Percentiles rank a stretch among this genome's conserved stretches.
These are phyloP conservation scores for Chionoecetes opilio DNA, from an alignment of 1,140 invertebrate species.

Conservation along the genomic window DNA sequence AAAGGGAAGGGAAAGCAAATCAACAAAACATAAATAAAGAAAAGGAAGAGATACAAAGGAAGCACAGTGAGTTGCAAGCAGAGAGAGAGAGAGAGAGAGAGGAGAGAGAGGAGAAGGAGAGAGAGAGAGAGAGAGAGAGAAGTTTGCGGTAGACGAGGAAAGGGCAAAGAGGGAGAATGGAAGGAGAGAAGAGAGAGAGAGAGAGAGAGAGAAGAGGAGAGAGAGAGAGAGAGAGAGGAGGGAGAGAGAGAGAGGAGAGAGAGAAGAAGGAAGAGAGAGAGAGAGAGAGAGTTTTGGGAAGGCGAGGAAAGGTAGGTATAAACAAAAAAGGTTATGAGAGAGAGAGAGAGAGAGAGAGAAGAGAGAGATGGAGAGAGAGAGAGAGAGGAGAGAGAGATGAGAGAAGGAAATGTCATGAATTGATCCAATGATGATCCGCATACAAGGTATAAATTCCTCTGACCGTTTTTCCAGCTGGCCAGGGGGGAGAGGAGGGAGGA, in stretches of 20 bases:
- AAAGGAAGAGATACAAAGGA: no score
- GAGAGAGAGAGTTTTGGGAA: slow-evolving; percentile 16
- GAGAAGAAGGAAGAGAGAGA: neutral
- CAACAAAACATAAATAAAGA: no score
- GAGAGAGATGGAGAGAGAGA: no score
- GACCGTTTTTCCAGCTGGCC: no score
- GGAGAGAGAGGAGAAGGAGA: neutral
- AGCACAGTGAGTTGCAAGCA: no score
- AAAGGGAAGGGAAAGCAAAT: no score
- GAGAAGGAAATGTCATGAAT: neutral
- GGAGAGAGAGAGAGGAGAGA: neutral
- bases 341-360: no score
- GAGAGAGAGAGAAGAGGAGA: slow-evolving; percentile 1
- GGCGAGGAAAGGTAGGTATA: no score
- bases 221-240: neutral
- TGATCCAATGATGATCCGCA: neutral
- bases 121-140: neutral
- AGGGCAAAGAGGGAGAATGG: neutral
- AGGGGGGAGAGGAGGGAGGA: neutral
- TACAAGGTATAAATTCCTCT: no score
- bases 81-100: neutral
- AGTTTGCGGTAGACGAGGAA: no score
- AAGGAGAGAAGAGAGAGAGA: neutral
- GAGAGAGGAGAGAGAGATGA: no score
- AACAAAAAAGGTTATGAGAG: no score